Evolutionary conservation across 2,113 vertebrate genomes (phyloP), one percentile per base, ranked within the genome.

Genomic region (Microtus montanus): DNA sequence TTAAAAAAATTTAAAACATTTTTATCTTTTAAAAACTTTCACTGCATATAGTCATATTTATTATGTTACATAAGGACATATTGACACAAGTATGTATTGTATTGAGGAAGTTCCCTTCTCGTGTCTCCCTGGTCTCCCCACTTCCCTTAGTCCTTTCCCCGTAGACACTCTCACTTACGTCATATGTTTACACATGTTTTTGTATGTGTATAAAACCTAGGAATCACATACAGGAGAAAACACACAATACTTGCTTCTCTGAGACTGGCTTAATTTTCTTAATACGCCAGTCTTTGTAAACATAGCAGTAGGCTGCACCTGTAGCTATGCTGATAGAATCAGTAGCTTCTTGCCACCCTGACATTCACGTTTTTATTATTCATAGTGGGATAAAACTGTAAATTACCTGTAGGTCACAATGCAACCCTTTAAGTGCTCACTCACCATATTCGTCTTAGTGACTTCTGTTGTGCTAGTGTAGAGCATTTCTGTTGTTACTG

Each of bases 311-410:
- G 74, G 77, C 30, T 92, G 80, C 26, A 9, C 94, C 3, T 94
- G 35, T 88, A 95, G 17, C 10, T 94, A 7, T 92, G 19, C n/a
- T 92, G 70, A 78, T 9, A 17, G 54, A 83, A 92, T 92, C 33
- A 83, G 28, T 89, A 91, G 58, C 17, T 47, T 88, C 14, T 84
- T 93, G 38, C 38, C 11, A n/a, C 24, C 47, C 52, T 89, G 41
- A n/a, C 22, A 64, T 92, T 93, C 83, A 95, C 78, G 77, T 94
- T 94, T 90, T 44, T 13, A 44, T 88, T 86, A 84, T 89, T 90
- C 89, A 90, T 87, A 84, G 73, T 85, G 74, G 86, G 87, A 71
- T 87, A 85, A 93, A 90, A 85, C 20, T 87, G 78, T 61, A 95
- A 74, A 12, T 87, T 90, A n/a, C 93, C 92, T 47, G 49, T 89